Conservation (phyloP, 2,797 vertebrate genomes). For the Diglossa cyanea region DNA sequence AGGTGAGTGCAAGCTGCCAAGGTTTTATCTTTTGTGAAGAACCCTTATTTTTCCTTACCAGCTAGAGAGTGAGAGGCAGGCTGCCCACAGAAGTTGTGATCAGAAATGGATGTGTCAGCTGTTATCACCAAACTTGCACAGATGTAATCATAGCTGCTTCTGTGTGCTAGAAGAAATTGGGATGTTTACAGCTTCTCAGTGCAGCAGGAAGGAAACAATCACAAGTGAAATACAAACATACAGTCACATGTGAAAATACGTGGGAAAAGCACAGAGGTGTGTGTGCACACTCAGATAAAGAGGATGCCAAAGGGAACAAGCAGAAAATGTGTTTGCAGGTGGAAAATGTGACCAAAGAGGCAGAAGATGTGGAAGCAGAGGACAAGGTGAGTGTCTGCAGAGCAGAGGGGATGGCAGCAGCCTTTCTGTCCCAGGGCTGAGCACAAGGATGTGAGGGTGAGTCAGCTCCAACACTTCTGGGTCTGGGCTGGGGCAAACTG, state of each 20-base stretch:
- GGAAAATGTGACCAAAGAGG: background rate
- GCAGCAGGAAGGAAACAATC: background rate
- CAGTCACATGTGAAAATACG: background rate
- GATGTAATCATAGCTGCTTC: background rate
- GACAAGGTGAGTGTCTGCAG: background rate
- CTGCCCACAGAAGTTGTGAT: background rate
- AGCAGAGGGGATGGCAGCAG: background rate
- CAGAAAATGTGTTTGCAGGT: background rate
- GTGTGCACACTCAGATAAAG: background rate
- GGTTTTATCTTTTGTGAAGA: background rate
- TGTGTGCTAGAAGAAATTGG: background rate
- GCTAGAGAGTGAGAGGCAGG: background rate
- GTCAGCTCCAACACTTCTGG: background rate
- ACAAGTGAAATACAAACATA: background rate
- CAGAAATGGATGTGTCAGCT: conserved; percentile 16
- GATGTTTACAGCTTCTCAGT: background rate
- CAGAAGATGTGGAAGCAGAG: background rate
- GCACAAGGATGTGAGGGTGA: background rate
- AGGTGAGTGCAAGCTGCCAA: background rate
- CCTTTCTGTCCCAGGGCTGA: background rate
- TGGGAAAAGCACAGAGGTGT: background rate
- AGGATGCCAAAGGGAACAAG: background rate
- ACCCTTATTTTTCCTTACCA: background rate
- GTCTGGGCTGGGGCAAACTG: background rate
- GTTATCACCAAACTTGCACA: background rate